phyloP scores from a whole-genome alignment of 1,140 invertebrate species.

The Trichonephila clavata region DNA sequence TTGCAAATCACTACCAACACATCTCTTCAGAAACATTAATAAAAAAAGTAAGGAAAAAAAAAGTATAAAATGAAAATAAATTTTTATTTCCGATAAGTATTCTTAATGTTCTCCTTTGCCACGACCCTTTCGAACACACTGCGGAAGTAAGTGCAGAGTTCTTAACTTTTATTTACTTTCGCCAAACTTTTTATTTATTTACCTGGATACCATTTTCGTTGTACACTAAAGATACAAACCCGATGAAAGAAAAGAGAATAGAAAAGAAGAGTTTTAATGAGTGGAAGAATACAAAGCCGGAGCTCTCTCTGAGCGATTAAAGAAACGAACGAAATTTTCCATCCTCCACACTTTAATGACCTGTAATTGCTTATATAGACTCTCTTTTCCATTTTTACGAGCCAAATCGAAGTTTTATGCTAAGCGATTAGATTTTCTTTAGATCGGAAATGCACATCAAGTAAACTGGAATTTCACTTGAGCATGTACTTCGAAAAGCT shows the following conservation, averaged over 20 bases:
- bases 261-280: constrained; percentile 9
- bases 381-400: constrained; percentile 46
- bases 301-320: not conserved
- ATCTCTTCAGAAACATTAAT: not conserved
- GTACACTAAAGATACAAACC: not conserved
- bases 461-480: constrained; percentile 5
- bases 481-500: not conserved
- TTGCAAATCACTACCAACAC: not conserved
- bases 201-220: not conserved
- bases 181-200: constrained; percentile 13
- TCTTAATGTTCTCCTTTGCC: not conserved
- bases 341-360: constrained; percentile 31
- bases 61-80: not conserved
- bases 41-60: not conserved
- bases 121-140: not conserved
- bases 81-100: constrained; percentile 10
- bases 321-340: constrained; percentile 46
- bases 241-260: not conserved
- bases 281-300: not conserved
- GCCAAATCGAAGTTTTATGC: constrained; percentile 61
- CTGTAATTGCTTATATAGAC: constrained; percentile 64
- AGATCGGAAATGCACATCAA: not conserved
- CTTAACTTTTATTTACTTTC: constrained; percentile 38
- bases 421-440: constrained; percentile 64
- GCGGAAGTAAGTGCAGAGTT: not conserved